These are phyloP conservation scores for Brachionus paranguensis DNA, from an alignment of 1,140 invertebrate species.

Conservation along the genomic window DNA sequence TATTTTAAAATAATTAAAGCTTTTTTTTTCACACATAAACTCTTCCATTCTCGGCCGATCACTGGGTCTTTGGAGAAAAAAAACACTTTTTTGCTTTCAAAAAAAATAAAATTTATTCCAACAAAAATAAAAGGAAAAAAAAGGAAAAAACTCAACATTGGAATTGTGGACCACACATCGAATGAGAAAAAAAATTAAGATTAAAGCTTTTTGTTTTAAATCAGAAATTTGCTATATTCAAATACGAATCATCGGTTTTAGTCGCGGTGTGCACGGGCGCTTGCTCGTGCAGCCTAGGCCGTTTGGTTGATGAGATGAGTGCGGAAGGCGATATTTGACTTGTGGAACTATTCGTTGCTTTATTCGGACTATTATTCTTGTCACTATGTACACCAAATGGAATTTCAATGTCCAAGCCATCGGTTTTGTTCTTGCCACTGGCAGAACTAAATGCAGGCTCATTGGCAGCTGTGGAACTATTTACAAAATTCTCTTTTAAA, in stretches of 20 bases:
- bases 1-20: neutral
- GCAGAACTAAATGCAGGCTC: neutral
- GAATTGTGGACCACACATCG: neutral
- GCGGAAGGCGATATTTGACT: slow-evolving; percentile 1
- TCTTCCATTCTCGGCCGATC: neutral
- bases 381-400: neutral
- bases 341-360: neutral
- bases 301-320: neutral
- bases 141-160: neutral
- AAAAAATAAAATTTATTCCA: neutral
- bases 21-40: neutral
- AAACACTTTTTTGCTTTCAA: neutral
- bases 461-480: neutral
- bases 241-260: neutral
- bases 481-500: neutral
- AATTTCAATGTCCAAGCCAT: slow-evolving; percentile 11
- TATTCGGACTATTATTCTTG: neutral
- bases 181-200: neutral
- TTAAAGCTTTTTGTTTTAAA: neutral
- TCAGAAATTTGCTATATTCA: slow-evolving; percentile 17
- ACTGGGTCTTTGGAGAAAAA: neutral
- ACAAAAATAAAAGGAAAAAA: neutral
- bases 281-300: neutral
- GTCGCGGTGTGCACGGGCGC: neutral
- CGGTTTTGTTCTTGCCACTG: neutral